Percentiles rank a stretch among this genome's conserved stretches.
Conservation (phyloP, 1,140 invertebrate genomes). For the Amphibalanus amphitrite region DNA sequence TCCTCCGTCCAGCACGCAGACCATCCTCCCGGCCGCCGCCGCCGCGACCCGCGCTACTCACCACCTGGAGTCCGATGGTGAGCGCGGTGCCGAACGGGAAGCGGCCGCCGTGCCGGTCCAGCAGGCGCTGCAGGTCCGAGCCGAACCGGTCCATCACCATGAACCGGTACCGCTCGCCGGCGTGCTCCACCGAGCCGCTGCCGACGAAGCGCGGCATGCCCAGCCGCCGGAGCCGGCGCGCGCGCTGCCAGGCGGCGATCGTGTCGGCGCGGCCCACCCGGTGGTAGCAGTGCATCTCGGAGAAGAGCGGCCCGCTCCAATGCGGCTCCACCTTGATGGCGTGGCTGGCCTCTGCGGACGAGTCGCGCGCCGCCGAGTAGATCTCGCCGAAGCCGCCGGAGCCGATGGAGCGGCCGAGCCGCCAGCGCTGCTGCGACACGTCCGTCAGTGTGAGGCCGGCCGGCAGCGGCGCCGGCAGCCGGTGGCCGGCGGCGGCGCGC, state of each 20-base stretch:
- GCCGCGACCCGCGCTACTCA: constrained; percentile 30
- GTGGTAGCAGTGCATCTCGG: constrained; percentile 87
- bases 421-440: constrained; percentile 64
- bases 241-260: constrained; percentile 52
- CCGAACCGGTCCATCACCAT: constrained; percentile 79
- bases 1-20: too few species aligned
- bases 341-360: constrained; percentile 57
- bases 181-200: constrained; percentile 53
- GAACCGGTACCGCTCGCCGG: constrained; percentile 62
- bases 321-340: constrained; percentile 90
- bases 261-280: constrained; percentile 53
- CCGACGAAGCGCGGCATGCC: constrained; percentile 76
- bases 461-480: constrained; percentile 43
- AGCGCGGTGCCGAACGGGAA: constrained; percentile 61
- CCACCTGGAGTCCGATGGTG: constrained; percentile 62
- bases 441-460: constrained; percentile 61
- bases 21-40: background rate
- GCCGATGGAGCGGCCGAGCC: constrained; percentile 61
- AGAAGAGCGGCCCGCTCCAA: constrained; percentile 81
- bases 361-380: constrained; percentile 42
- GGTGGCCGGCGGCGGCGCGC: constrained; percentile 23
- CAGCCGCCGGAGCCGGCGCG: constrained; percentile 46
- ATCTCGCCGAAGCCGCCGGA: constrained; percentile 86
- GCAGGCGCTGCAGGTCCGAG: constrained; percentile 69
- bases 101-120: constrained; percentile 39